These are phyloP conservation scores for Planococcus citri DNA, from an alignment of 1,140 invertebrate genomes.

Conservation along the genomic window DNA sequence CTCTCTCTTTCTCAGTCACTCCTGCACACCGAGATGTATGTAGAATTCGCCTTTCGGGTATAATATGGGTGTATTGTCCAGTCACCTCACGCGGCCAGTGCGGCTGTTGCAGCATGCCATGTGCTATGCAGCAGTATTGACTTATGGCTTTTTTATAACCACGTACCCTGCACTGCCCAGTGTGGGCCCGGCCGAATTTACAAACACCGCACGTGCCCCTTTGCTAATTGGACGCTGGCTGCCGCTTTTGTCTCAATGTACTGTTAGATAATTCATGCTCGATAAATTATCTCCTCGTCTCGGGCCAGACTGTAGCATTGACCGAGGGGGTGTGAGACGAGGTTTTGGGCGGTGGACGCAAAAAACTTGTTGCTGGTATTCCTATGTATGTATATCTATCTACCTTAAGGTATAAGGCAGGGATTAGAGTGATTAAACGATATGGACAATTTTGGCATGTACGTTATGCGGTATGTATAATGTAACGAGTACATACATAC, in stretches of 20 bases:
- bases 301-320: not conserved
- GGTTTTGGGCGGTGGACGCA: too few species aligned
- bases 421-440: not conserved
- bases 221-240: not conserved
- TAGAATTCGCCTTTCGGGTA: not conserved
- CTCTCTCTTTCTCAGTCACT: not conserved
- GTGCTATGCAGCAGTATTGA: too few species aligned
- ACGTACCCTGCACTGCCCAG: too few species aligned
- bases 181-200: too few species aligned
- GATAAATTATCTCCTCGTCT: not conserved
- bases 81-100: too few species aligned
- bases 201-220: not conserved
- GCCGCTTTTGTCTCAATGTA: not conserved
- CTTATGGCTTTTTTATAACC: not conserved
- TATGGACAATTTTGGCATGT: constrained; percentile 1
- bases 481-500: not conserved
- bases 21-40: too few species aligned
- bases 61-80: not conserved
- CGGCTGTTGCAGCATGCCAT: too few species aligned
- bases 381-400: too few species aligned
- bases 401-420: too few species aligned
- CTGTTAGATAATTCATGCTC: not conserved
- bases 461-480: too few species aligned
- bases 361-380: not conserved
- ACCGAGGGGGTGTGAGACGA: too few species aligned